These are phyloP conservation scores for Cyrtorhinus lividipennis DNA, from an alignment of 1,140 invertebrate species.

Conservation along the genomic window DNA sequence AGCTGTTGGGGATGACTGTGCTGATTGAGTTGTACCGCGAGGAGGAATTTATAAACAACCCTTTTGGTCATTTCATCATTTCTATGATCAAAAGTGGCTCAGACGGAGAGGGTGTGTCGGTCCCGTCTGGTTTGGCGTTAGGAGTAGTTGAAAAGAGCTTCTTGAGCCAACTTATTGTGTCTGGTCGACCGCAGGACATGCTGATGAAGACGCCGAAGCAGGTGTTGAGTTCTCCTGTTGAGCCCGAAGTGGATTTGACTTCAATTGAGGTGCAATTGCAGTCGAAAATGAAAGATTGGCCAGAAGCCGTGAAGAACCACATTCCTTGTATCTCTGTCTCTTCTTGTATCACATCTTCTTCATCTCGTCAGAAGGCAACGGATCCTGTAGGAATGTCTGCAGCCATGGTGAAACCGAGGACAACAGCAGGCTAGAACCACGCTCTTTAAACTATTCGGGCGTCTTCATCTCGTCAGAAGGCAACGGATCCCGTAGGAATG, in stretches of 20 bases:
- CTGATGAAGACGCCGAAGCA: background rate
- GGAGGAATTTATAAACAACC: constrained; percentile 49
- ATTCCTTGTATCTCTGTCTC: constrained; percentile 1
- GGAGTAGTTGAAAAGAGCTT: constrained; percentile 38
- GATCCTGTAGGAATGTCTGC: too few relatives aligned
- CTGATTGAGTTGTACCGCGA: constrained; percentile 57
- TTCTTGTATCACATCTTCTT: too few relatives aligned
- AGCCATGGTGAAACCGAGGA: too few relatives aligned
- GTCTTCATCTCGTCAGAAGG: too few relatives aligned
- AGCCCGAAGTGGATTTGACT: constrained; percentile 3
- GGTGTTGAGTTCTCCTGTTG: background rate
- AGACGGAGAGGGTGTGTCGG: background rate
- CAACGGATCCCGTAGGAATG: too few relatives aligned
- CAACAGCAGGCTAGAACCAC: too few relatives aligned
- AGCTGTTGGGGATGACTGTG: constrained; percentile 52
- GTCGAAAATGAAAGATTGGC: background rate
- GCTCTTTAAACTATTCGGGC: too few relatives aligned
- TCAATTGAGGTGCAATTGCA: constrained; percentile 9
- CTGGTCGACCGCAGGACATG: background rate
- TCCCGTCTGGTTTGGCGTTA: background rate
- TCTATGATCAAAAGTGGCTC: constrained; percentile 40
- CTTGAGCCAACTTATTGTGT: constrained; percentile 41
- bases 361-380: too few relatives aligned
- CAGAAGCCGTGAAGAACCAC: constrained; percentile 6
- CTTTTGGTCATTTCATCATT: constrained; percentile 54